phyloP scores from a whole-genome alignment of 2,113 vertebrate genomes.

The Chrysochloris asiatica region DNA sequence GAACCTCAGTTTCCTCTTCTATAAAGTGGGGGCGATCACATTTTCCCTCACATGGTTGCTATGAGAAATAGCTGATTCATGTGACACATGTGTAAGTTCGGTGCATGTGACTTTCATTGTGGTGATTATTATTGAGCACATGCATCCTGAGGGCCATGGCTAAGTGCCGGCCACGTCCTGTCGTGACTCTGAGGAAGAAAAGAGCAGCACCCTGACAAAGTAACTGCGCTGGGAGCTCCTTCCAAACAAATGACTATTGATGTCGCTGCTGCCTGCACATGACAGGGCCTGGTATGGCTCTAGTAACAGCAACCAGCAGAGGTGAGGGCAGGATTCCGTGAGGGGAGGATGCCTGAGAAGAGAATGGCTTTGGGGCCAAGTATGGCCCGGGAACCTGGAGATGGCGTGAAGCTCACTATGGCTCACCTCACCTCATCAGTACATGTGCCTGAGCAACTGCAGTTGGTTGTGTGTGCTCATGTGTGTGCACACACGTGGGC shows the following conservation, averaged over 20 bases:
- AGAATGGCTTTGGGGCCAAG: not conserved
- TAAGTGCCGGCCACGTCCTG: not conserved
- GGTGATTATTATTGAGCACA: not conserved
- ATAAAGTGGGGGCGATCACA: not conserved
- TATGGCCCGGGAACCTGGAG: not conserved
- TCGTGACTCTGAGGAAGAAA: too few species aligned
- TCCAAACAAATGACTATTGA: not conserved
- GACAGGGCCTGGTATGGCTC: not conserved
- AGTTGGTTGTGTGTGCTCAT: accelerated
- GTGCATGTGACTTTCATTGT: not conserved
- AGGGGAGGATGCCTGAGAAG: too few species aligned
- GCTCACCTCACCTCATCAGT: too few species aligned
- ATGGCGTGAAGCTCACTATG: too few species aligned
- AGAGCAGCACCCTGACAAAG: not conserved
- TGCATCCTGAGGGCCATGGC: not conserved
- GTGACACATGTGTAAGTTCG: not conserved
- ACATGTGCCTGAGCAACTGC: too few species aligned
- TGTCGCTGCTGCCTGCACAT: too few species aligned
- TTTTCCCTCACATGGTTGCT: not conserved
- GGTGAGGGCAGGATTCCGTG: not conserved
- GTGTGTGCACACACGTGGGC: accelerated
- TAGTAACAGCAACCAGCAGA: too few species aligned
- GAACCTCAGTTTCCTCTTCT: not conserved
- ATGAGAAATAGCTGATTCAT: accelerated
- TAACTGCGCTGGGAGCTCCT: not conserved